Conservation (phyloP, 2,797 vertebrate genomes). For the Botia kubotai region DNA sequence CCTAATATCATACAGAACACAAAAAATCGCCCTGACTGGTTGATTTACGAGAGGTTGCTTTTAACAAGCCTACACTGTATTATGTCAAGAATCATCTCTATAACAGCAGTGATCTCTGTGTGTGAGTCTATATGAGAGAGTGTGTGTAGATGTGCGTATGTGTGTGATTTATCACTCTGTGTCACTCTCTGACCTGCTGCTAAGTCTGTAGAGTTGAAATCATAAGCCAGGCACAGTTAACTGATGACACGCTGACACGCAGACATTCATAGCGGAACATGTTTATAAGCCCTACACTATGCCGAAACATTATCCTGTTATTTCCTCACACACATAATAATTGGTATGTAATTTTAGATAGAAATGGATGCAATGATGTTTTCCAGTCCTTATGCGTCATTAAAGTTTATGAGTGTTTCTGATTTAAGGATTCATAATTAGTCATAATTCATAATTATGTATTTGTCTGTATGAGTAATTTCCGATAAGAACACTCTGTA, state of each 20-base stretch:
- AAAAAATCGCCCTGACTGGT: neutral
- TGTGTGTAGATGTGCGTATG: conserved; percentile 34
- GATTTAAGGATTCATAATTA: neutral
- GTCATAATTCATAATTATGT: neutral
- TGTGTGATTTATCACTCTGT: conserved; percentile 27
- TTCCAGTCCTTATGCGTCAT: neutral
- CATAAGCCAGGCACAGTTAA: conserved; percentile 22
- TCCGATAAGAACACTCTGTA: neutral
- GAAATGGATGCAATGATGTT: neutral
- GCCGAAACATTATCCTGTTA: neutral
- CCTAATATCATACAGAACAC: conserved; percentile 13
- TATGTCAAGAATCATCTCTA: conserved; percentile 29
- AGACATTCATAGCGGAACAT: conserved; percentile 16
- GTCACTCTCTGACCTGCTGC: conserved; percentile 5
- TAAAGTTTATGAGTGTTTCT: neutral
- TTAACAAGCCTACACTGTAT: conserved; percentile 39
- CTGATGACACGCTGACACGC: neutral
- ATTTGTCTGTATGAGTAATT: neutral
- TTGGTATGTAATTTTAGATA: neutral
- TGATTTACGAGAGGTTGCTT: conserved; percentile 37
- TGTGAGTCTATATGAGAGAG: neutral
- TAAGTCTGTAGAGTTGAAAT: conserved; percentile 18
- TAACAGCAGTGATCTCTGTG: conserved; percentile 8
- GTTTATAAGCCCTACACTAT: neutral
- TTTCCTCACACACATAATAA: neutral